These are phyloP conservation scores for Agrochola circellaris DNA, from an alignment of 2,888 invertebrate species.

Conservation along the genomic window DNA sequence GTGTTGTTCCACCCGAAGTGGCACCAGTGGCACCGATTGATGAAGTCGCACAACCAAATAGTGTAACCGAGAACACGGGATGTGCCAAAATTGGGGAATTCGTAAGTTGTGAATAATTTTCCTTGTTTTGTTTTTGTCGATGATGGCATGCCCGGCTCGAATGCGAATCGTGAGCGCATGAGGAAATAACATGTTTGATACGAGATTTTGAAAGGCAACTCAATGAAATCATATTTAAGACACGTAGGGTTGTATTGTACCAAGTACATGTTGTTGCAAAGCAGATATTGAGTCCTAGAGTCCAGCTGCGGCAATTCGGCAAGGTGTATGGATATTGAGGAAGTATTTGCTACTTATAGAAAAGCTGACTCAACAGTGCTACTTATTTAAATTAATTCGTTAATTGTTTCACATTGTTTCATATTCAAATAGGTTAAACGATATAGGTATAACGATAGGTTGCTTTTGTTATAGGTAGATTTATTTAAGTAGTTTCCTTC, in stretches of 20 bases:
- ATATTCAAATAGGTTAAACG: neutral
- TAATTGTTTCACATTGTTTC: neutral
- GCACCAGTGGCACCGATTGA: constrained; percentile 17
- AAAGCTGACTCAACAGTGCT: neutral
- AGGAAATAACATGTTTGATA: neutral
- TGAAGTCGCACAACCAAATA: constrained; percentile 21
- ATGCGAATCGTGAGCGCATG: neutral
- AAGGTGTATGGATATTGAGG: neutral
- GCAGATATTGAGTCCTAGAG: constrained; percentile 2
- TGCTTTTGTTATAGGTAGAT: neutral
- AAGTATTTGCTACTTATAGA: neutral
- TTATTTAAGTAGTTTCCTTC: neutral
- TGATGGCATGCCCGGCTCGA: neutral
- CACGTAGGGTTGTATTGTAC: neutral
- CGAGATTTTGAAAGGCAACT: neutral
- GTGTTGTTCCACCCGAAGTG: constrained; percentile 14
- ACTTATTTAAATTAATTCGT: neutral
- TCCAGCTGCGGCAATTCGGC: neutral
- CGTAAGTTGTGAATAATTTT: constrained; percentile 74
- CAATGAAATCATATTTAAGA: neutral
- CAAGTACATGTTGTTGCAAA: neutral
- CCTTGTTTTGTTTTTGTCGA: constrained; percentile 39
- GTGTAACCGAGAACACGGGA: constrained; percentile 44
- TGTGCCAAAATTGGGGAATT: constrained; percentile 81
- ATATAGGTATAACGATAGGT: too few species aligned